These are phyloP conservation scores for Mycalesis mineus DNA, from an alignment of 2,888 invertebrate species.

Conservation along the genomic window DNA sequence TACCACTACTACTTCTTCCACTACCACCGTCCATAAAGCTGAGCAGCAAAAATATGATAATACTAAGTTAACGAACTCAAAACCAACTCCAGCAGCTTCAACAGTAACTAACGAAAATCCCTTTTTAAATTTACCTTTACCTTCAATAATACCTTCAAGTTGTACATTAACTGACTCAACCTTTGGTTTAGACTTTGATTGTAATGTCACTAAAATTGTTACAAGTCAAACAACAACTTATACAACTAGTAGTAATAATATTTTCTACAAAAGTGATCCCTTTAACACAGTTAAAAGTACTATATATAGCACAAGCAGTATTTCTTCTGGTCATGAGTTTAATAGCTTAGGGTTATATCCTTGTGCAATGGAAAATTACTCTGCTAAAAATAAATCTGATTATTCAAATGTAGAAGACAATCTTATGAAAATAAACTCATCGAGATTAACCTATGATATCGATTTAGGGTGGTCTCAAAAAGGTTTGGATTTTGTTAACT, in stretches of 20 bases:
- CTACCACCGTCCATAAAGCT: conserved; percentile 37
- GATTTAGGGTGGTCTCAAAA: conserved; percentile 74
- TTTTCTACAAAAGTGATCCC: conserved; percentile 68
- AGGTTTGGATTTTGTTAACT: conserved; percentile 67
- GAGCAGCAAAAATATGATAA: conserved; percentile 48
- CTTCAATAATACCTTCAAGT: conserved; percentile 56
- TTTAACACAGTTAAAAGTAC: conserved; percentile 61
- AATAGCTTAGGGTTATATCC: conserved; percentile 68
- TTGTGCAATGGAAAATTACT: conserved; percentile 71
- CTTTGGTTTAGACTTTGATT: conserved; percentile 66
- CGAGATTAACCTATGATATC: conserved; percentile 69
- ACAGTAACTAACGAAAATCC: conserved; percentile 56
- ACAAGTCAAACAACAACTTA: conserved; percentile 50
- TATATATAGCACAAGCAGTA: conserved; percentile 69
- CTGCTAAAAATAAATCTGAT: conserved; percentile 63
- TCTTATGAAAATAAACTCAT: conserved; percentile 69
- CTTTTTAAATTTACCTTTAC: conserved; percentile 60
- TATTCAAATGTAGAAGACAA: conserved; percentile 65
- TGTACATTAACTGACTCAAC: conserved; percentile 52
- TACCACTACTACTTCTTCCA: conserved; percentile 26
- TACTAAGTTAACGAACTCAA: conserved; percentile 42
- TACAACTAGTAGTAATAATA: conserved; percentile 53
- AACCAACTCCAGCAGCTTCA: conserved; percentile 33
- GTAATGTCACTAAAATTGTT: conserved; percentile 55
- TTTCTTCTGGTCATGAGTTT: conserved; percentile 66